These are phyloP conservation scores for Schizothorax lantsangensis DNA, from an alignment of 2,797 vertebrate genomes.

Conservation along the genomic window DNA sequence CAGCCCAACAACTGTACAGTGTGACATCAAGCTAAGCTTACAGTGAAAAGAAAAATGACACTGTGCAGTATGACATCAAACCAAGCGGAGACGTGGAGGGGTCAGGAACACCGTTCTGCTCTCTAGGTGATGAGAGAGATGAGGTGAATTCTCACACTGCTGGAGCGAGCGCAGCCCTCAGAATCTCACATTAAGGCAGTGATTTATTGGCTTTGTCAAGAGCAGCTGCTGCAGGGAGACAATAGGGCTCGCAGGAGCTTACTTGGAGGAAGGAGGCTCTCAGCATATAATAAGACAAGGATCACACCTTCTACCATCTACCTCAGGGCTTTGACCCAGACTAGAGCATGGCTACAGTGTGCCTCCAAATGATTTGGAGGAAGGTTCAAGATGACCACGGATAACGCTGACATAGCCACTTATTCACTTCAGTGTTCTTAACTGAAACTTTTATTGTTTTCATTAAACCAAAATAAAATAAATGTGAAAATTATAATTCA, in stretches of 20 bases:
- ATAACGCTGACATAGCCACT: background rate
- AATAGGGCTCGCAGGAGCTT: slow-evolving; percentile 54
- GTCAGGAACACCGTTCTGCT: background rate
- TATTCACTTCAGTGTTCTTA: background rate
- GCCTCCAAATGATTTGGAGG: background rate
- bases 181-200: slow-evolving; percentile 45
- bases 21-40: slow-evolving; percentile 32
- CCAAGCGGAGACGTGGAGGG: background rate
- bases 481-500: background rate
- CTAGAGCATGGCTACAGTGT: background rate
- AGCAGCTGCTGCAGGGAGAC: slow-evolving; percentile 63
- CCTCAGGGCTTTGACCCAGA: slow-evolving; percentile 20
- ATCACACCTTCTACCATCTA: background rate
- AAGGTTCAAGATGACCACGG: background rate
- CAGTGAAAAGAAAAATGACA: slow-evolving; percentile 31
- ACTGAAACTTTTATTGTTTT: background rate
- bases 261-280: slow-evolving; percentile 48
- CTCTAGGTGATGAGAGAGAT: slow-evolving; percentile 30
- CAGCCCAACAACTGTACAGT: slow-evolving; percentile 8
- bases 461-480: background rate
- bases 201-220: slow-evolving; percentile 64
- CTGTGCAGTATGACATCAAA: slow-evolving; percentile 15
- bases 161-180: slow-evolving; percentile 23
- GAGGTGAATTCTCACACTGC: slow-evolving; percentile 30
- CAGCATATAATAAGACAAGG: slow-evolving; percentile 43